Percentiles rank a stretch among this genome's conserved stretches.
These are phyloP conservation scores for Prosopocoilus inquinatus DNA, from an alignment of 2,888 invertebrate genomes.

Conservation along the genomic window DNA sequence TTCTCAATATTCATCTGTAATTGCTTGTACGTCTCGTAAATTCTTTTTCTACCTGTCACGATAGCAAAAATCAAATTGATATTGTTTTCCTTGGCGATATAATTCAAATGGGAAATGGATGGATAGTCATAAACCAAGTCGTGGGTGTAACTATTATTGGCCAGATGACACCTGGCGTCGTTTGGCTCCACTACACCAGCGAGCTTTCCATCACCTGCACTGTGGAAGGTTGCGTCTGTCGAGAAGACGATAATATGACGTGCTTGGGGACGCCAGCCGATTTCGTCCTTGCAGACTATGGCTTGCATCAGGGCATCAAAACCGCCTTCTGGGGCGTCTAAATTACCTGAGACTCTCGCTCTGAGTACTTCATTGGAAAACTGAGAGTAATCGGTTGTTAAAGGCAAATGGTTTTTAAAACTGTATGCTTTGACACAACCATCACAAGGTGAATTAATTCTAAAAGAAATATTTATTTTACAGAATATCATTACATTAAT, in stretches of 20 bases:
- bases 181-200: constrained; percentile 69
- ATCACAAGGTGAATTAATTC: constrained; percentile 41
- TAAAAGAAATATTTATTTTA: constrained; percentile 7
- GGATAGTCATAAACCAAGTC: constrained; percentile 71
- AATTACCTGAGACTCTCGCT: constrained; percentile 54
- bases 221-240: constrained; percentile 75
- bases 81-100: constrained; percentile 63
- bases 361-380: constrained; percentile 49
- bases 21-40: constrained; percentile 50
- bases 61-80: constrained; percentile 79
- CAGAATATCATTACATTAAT: too few species aligned
- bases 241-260: constrained; percentile 72
- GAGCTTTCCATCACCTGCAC: constrained; percentile 75
- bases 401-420: constrained; percentile 69
- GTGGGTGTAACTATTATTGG: constrained; percentile 57
- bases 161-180: constrained; percentile 67
- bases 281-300: constrained; percentile 66
- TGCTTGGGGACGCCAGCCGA: constrained; percentile 77
- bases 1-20: constrained; percentile 64
- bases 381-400: constrained; percentile 57
- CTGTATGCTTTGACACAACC: constrained; percentile 62
- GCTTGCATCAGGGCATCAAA: constrained; percentile 87
- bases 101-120: constrained; percentile 67
- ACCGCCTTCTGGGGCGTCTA: constrained; percentile 68
- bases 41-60: constrained; percentile 39